These are phyloP conservation scores for Serrognathus titanus DNA, from an alignment of 2,888 invertebrate genomes.

Conservation along the genomic window DNA sequence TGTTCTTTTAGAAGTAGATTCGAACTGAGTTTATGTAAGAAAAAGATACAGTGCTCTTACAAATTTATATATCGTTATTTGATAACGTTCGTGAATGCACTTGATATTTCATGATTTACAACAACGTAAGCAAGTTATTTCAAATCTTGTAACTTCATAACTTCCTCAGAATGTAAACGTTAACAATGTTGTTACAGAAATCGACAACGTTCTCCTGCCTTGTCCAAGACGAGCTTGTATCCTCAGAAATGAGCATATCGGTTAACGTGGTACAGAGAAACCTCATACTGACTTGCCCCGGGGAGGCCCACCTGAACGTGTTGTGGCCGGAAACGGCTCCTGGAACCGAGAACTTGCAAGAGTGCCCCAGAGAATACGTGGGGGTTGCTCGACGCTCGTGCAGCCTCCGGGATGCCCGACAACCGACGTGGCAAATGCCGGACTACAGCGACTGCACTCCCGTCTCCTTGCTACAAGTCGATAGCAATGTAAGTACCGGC, in stretches of 20 bases:
- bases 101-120: not conserved
- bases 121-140: not conserved
- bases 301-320: slow-evolving; percentile 56
- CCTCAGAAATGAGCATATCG: slow-evolving; percentile 60
- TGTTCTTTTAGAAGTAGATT: too few relatives aligned
- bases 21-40: too few relatives aligned
- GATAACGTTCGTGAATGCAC: not conserved
- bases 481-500: slow-evolving; percentile 56
- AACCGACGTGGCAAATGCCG: slow-evolving; percentile 70
- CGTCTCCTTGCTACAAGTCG: slow-evolving; percentile 60
- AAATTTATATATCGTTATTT: too few relatives aligned
- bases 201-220: slow-evolving; percentile 75
- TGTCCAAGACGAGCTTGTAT: slow-evolving; percentile 50
- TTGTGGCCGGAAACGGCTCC: slow-evolving; percentile 70
- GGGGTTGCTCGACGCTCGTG: slow-evolving; percentile 57
- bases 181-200: slow-evolving; percentile 56
- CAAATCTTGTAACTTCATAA: not conserved
- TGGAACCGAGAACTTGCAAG: slow-evolving; percentile 65
- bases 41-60: too few relatives aligned
- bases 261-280: slow-evolving; percentile 62
- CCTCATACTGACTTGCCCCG: slow-evolving; percentile 56
- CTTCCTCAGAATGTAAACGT: not conserved
- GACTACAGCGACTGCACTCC: slow-evolving; percentile 74
- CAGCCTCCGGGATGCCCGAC: slow-evolving; percentile 58
- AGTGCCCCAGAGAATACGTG: slow-evolving; percentile 55